Percentiles rank a stretch among this genome's conserved stretches.
These are phyloP conservation scores for Phoenicopterus ruber DNA, from an alignment of 2,113 vertebrate species.

Conservation along the genomic window DNA sequence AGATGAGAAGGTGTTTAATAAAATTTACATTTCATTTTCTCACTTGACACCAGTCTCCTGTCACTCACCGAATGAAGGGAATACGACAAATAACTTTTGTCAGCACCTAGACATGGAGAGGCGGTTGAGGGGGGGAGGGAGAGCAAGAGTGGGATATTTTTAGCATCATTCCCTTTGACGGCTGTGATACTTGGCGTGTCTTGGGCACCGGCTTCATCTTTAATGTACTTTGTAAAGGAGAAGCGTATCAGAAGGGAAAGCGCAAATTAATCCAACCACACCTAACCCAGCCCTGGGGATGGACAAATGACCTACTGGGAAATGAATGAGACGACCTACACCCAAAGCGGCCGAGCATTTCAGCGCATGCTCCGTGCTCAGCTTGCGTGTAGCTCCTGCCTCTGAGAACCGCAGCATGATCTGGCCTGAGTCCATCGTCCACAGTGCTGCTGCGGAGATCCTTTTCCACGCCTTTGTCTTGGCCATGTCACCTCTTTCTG, in stretches of 20 bases:
- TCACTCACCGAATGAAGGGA: conserved; percentile 77
- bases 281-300: neutral
- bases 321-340: neutral
- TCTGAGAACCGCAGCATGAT: neutral
- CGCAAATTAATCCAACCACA: neutral
- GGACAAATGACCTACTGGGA: neutral
- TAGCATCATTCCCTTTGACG: neutral
- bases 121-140: neutral
- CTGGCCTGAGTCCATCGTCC: neutral
- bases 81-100: conserved; percentile 77
- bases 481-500: neutral
- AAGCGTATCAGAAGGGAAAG: neutral
- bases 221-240: neutral
- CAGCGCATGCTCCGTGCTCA: neutral
- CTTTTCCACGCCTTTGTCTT: neutral
- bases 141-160: conserved; percentile 51
- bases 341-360: neutral
- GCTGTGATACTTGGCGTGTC: neutral
- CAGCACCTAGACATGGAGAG: conserved; percentile 64
- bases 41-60: conserved; percentile 84
- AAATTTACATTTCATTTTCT: conserved; percentile 90
- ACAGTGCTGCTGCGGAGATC: neutral
- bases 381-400: neutral
- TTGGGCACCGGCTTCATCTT: neutral
- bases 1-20: conserved; percentile 87